A percentile compares a stretch with the other conserved stretches of the same genome.
Conservation (phyloP, 2,797 vertebrate genomes). For the Delichon dasypus region DNA sequence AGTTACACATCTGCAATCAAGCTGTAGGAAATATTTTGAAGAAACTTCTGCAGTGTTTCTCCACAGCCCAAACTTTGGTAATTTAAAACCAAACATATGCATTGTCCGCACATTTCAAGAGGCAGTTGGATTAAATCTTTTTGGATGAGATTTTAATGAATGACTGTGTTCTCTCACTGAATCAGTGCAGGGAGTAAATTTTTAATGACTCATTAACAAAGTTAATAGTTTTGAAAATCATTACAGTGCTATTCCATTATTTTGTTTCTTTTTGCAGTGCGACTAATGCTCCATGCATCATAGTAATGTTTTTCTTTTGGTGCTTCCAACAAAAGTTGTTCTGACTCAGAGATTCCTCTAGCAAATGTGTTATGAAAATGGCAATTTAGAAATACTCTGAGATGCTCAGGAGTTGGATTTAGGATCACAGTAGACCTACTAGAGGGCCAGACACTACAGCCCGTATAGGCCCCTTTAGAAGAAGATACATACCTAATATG, state of each 20-base stretch:
- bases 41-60: not conserved
- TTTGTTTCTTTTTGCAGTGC: conserved; percentile 49
- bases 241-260: conserved; percentile 37
- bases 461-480: not conserved
- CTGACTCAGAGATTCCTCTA: conserved; percentile 15
- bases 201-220: conserved; percentile 66
- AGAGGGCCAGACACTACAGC: not conserved
- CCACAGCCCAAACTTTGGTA: not conserved
- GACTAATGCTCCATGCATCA: conserved; percentile 54
- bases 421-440: not conserved
- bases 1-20: not conserved
- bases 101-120: not conserved
- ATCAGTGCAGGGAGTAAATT: conserved; percentile 48
- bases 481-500: not conserved
- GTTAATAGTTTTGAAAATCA: conserved; percentile 59
- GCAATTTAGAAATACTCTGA: not conserved
- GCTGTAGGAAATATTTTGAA: not conserved
- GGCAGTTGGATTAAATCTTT: conserved; percentile 9
- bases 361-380: not conserved
- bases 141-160: conserved; percentile 51
- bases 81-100: not conserved
- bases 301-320: conserved; percentile 36
- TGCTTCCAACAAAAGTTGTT: conserved; percentile 19
- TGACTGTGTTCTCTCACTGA: conserved; percentile 14
- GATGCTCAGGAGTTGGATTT: not conserved